phyloP scores from a whole-genome alignment of 2,113 vertebrate species.

The Anthoscopus minutus region DNA sequence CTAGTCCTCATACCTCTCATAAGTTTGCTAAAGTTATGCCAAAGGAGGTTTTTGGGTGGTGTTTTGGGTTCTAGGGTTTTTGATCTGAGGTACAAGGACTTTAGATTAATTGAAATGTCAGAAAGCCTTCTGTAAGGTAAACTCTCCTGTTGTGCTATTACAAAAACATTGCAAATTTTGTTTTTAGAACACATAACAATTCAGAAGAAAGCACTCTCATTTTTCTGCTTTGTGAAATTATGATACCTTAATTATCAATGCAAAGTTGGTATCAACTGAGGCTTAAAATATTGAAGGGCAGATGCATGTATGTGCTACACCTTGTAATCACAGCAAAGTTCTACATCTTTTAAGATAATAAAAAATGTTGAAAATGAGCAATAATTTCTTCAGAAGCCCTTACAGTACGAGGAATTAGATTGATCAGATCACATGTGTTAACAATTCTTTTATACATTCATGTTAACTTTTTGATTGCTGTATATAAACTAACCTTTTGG shows the following conservation, averaged over 20 bases:
- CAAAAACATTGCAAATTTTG: neutral
- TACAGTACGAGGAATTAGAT: neutral
- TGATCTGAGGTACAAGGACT: neutral
- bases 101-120: neutral
- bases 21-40: slow-evolving; percentile 6
- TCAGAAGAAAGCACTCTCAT: neutral
- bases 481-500: neutral
- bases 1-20: neutral
- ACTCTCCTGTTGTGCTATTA: neutral
- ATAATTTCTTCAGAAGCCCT: neutral
- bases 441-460: neutral
- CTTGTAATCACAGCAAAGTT: neutral
- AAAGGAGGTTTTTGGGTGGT: neutral
- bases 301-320: neutral
- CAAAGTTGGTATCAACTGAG: neutral
- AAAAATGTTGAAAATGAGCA: neutral
- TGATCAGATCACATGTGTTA: neutral
- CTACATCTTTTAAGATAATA: neutral
- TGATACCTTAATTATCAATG: neutral
- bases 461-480: neutral
- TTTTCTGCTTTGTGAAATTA: slow-evolving; percentile 26
- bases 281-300: neutral
- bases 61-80: neutral
- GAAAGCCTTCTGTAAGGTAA: neutral
- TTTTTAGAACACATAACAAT: neutral